Percentiles rank a stretch among this genome's conserved stretches.
Evolutionary conservation across 2,888 invertebrate genomes (phyloP).

Genomic region (Globia sparganii): DNA sequence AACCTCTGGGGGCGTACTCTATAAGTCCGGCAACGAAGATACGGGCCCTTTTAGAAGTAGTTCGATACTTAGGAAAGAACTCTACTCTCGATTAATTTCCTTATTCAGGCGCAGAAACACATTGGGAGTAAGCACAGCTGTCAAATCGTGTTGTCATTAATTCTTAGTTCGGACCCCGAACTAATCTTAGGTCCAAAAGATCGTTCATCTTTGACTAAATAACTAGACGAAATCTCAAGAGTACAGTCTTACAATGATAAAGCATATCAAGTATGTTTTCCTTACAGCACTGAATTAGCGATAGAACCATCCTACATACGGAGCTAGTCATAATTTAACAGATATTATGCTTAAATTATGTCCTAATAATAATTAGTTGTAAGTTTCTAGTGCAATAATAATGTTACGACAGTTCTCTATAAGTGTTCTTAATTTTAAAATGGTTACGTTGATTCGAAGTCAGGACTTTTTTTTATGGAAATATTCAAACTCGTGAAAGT

Average conservation of each 20-base stretch:
- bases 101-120: too few relatives aligned
- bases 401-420: slow-evolving; percentile 19
- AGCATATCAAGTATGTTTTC: slow-evolving; percentile 58
- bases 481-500: neutral
- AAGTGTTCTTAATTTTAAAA: slow-evolving; percentile 21
- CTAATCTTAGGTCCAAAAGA: too few relatives aligned
- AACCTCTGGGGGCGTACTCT: neutral
- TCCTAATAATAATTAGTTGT: slow-evolving; percentile 52
- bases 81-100: too few relatives aligned
- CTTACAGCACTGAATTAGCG: slow-evolving; percentile 46
- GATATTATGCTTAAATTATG: slow-evolving; percentile 65
- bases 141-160: too few relatives aligned
- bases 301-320: slow-evolving; percentile 30
- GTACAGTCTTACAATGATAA: slow-evolving; percentile 18
- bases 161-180: too few relatives aligned
- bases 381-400: slow-evolving; percentile 64
- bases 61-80: too few relatives aligned
- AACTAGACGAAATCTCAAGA: slow-evolving; percentile 26
- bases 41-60: too few relatives aligned
- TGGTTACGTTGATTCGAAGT: neutral
- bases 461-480: neutral
- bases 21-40: too few relatives aligned
- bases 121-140: too few relatives aligned
- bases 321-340: slow-evolving; percentile 60
- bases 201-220: neutral